Conservation (phyloP, 2,888 invertebrate species). For the Leptarthrus brevirostris region DNA sequence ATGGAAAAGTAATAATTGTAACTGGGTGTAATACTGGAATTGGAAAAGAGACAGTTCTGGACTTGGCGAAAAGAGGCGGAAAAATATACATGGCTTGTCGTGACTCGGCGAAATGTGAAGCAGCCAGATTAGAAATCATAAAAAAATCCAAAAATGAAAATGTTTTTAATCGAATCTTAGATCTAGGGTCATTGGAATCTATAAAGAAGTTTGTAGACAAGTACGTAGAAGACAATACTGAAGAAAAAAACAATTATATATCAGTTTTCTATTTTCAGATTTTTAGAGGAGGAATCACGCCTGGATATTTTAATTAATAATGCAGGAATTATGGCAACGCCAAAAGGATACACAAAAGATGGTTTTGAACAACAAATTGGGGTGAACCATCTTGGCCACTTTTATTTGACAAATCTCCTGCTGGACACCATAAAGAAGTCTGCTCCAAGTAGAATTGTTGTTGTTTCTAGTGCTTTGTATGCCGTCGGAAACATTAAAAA, state of each 20-base stretch:
- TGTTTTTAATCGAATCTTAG: slow-evolving; percentile 71
- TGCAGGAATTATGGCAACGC: slow-evolving; percentile 61
- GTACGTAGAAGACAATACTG: neutral
- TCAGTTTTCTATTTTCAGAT: neutral
- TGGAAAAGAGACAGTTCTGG: slow-evolving; percentile 75
- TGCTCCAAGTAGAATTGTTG: slow-evolving; percentile 77
- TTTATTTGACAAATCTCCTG: slow-evolving; percentile 69
- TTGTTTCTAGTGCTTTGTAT: slow-evolving; percentile 78
- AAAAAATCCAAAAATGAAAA: slow-evolving; percentile 75
- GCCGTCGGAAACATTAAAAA: slow-evolving; percentile 72
- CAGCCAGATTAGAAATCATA: slow-evolving; percentile 74
- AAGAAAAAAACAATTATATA: neutral
- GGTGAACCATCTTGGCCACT: slow-evolving; percentile 70
- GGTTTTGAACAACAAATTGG: slow-evolving; percentile 69
- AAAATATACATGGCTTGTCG: slow-evolving; percentile 63
- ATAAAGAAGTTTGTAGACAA: slow-evolving; percentile 69
- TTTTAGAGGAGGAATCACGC: slow-evolving; percentile 34
- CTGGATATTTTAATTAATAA: slow-evolving; percentile 45
- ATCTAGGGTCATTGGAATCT: slow-evolving; percentile 67
- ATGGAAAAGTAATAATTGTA: slow-evolving; percentile 74
- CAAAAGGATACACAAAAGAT: slow-evolving; percentile 63
- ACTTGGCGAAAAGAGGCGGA: slow-evolving; percentile 76
- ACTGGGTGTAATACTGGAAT: slow-evolving; percentile 84
- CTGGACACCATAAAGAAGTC: slow-evolving; percentile 68
- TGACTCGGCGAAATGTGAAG: slow-evolving; percentile 33